Evolutionary conservation across 2,113 vertebrate species (phyloP).

Genomic region (Myotis lucifugus): DNA sequence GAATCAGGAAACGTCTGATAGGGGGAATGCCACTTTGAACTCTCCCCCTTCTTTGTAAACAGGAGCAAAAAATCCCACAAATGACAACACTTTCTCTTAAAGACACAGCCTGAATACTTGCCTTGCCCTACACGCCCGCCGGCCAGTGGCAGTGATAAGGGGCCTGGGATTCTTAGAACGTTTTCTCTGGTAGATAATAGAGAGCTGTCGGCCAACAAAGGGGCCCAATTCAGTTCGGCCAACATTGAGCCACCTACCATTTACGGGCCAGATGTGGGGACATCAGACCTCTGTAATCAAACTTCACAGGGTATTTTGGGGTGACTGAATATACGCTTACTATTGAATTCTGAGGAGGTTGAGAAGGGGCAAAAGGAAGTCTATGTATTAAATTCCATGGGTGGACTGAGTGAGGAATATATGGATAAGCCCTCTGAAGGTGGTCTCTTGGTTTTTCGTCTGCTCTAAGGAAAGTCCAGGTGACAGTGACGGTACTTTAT

Average conservation of each 20-base stretch:
- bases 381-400: neutral
- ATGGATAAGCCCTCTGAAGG: neutral
- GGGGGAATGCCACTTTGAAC: neutral
- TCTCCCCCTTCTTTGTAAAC: neutral
- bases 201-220: neutral
- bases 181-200: neutral
- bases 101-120: neutral
- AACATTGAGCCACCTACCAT: neutral
- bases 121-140: neutral
- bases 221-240: neutral
- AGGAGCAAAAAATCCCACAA: neutral
- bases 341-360: neutral
- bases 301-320: neutral
- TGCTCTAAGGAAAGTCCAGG: neutral
- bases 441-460: neutral
- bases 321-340: neutral
- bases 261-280: neutral
- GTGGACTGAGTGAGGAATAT: neutral
- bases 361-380: neutral
- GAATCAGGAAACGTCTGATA: neutral
- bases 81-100: neutral
- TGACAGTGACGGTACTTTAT: neutral
- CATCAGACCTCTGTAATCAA: neutral
- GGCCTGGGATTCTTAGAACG: neutral
- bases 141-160: neutral